Conservation (phyloP, 2,888 invertebrate genomes). For the Trachelus troglodyta region DNA sequence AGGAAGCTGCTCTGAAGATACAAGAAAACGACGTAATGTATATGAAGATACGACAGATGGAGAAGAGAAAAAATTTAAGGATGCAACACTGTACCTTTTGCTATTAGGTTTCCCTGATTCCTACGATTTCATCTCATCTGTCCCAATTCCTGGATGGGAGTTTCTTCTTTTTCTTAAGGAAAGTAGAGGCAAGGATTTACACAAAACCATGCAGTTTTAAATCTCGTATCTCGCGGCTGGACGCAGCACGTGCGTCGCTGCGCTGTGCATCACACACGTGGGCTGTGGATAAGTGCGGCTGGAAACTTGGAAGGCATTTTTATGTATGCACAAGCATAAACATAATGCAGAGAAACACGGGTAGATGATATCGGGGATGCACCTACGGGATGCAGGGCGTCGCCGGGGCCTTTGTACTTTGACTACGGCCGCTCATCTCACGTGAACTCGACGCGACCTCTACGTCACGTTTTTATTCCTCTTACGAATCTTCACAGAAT, state of each 20-base stretch:
- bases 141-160: neutral
- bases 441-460: slow-evolving; percentile 21
- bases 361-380: slow-evolving; percentile 63
- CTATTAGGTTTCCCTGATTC: neutral
- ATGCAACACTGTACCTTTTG: neutral
- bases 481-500: neutral
- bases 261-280: slow-evolving; percentile 31
- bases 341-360: slow-evolving; percentile 61
- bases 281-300: slow-evolving; percentile 26
- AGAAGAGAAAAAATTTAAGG: neutral
- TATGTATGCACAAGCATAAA: slow-evolving; percentile 58
- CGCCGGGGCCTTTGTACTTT: slow-evolving; percentile 56
- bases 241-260: slow-evolving; percentile 30
- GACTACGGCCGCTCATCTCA: slow-evolving; percentile 47
- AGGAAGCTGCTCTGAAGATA: neutral
- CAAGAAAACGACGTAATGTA: neutral
- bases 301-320: slow-evolving; percentile 30
- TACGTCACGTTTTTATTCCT: neutral
- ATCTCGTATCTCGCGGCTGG: slow-evolving; percentile 32
- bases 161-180: neutral
- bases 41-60: neutral
- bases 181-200: neutral
- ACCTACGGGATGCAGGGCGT: slow-evolving; percentile 59
- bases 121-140: neutral
- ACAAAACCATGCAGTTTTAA: neutral